phyloP scores from a whole-genome alignment of 1,140 invertebrate genomes.

The Zaprionus vittiger region DNA sequence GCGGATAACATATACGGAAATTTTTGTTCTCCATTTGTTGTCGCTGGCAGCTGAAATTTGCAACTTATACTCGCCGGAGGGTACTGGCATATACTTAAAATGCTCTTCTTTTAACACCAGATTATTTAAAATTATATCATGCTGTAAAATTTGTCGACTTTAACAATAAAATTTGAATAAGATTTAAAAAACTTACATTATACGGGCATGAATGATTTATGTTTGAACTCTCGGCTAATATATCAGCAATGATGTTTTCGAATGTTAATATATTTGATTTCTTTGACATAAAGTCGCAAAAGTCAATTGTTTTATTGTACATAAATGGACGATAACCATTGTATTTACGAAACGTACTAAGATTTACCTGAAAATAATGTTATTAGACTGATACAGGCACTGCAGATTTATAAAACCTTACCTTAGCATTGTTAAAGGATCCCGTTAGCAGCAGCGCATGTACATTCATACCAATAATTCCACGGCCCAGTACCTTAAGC shows the following conservation, averaged over 20 bases:
- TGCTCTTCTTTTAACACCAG: conserved; percentile 5
- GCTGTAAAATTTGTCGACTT: background rate
- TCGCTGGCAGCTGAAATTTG: conserved; percentile 23
- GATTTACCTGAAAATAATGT: conserved; percentile 5
- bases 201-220: conserved; percentile 15
- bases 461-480: background rate
- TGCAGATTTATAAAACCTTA: background rate
- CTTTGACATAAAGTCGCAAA: background rate
- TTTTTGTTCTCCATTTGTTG: conserved; percentile 37
- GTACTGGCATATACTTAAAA: conserved; percentile 21
- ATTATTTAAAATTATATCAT: background rate
- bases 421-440: background rate
- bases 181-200: background rate
- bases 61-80: conserved; percentile 38
- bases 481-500: conserved; percentile 29
- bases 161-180: background rate
- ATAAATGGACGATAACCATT: conserved; percentile 11
- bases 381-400: background rate
- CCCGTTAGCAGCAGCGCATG: conserved; percentile 4
- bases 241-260: background rate
- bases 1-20: conserved; percentile 5
- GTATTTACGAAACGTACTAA: background rate
- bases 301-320: conserved; percentile 3
- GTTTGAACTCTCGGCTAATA: background rate
- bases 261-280: background rate